Percentiles rank a stretch among this genome's conserved stretches.
Conservation (phyloP, 2,797 vertebrate genomes). For the Petrocephalus sullivani region DNA sequence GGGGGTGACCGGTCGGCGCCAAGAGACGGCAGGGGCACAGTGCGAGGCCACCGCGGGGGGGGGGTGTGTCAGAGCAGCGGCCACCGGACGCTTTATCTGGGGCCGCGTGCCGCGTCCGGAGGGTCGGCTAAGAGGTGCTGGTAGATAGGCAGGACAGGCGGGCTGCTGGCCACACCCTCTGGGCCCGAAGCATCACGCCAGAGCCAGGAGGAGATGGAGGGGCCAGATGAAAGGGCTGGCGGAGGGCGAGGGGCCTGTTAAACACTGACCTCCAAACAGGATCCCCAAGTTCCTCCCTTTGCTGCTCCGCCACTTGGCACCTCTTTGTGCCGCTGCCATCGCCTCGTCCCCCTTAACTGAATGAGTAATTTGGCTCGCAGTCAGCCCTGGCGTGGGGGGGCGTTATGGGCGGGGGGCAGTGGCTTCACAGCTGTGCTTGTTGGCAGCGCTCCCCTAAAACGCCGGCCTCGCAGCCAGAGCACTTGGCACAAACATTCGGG, state of each 20-base stretch:
- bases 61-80: background rate
- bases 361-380: slow-evolving; percentile 60
- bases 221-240: slow-evolving; percentile 47
- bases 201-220: slow-evolving; percentile 41
- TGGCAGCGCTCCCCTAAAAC: slow-evolving; percentile 60
- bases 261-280: slow-evolving; percentile 60
- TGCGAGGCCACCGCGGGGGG: background rate
- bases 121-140: background rate
- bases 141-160: background rate
- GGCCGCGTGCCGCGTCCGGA: background rate
- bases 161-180: background rate
- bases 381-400: slow-evolving; percentile 41
- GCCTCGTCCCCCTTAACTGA: slow-evolving; percentile 52
- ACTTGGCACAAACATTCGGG: slow-evolving; percentile 58
- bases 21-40: background rate
- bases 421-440: slow-evolving; percentile 68
- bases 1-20: background rate
- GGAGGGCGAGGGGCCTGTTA: slow-evolving; percentile 37
- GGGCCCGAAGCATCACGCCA: background rate
- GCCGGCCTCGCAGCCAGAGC: slow-evolving; percentile 55
- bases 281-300: slow-evolving; percentile 62
- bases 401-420: slow-evolving; percentile 48
- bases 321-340: slow-evolving; percentile 42
- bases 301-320: slow-evolving; percentile 55
- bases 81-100: background rate